These are phyloP conservation scores for Leuctra nigra DNA, from an alignment of 2,888 invertebrate species.

Conservation along the genomic window DNA sequence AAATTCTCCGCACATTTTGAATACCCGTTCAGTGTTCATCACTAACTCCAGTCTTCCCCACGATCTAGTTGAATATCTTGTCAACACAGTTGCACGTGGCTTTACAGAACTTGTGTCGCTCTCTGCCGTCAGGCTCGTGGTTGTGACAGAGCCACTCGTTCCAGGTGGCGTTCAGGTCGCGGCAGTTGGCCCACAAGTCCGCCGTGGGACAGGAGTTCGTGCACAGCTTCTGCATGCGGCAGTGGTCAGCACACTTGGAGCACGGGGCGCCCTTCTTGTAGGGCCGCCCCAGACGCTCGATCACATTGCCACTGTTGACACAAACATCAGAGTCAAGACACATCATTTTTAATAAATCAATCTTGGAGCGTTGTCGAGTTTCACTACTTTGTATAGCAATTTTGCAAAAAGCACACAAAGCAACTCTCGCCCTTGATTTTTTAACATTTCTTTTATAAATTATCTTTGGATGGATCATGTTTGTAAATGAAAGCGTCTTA, in stretches of 20 bases:
- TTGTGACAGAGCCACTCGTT: slow-evolving; percentile 54
- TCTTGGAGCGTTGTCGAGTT: no score
- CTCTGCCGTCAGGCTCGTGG: slow-evolving; percentile 47
- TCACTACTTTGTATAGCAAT: no score
- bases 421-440: no score
- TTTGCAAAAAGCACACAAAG: no score
- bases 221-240: slow-evolving; percentile 60
- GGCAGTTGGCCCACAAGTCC: slow-evolving; percentile 68
- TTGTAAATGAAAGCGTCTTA: no score
- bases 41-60: not conserved
- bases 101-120: slow-evolving; percentile 51
- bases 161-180: slow-evolving; percentile 51
- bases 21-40: not conserved
- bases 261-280: slow-evolving; percentile 59
- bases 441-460: no score
- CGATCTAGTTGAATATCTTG: slow-evolving; percentile 41
- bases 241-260: slow-evolving; percentile 55
- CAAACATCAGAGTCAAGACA: slow-evolving; percentile 34
- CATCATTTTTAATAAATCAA: no score
- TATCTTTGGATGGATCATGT: no score
- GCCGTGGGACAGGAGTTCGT: slow-evolving; percentile 62
- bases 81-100: slow-evolving; percentile 66
- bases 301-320: slow-evolving; percentile 67
- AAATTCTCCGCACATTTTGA: no score
- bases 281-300: slow-evolving; percentile 54